These are phyloP conservation scores for Microctenopoma lineatum DNA, from an alignment of 2,797 vertebrate genomes.

Conservation along the genomic window DNA sequence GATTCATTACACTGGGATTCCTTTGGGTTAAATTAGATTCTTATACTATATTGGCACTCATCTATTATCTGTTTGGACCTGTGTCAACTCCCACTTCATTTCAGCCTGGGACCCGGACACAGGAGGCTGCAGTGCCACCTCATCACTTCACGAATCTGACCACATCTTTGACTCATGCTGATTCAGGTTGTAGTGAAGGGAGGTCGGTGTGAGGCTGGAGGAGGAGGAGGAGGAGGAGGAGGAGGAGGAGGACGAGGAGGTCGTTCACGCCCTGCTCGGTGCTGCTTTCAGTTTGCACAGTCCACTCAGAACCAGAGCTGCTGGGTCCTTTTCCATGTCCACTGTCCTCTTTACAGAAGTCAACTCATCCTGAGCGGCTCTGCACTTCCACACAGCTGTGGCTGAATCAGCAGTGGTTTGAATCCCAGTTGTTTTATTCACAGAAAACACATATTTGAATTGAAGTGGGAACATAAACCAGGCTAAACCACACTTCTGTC, in stretches of 20 bases:
- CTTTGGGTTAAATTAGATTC: neutral
- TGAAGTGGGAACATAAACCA: too few relatives aligned
- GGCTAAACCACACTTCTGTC: too few relatives aligned
- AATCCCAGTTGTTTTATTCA: neutral
- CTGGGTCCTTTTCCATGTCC: neutral
- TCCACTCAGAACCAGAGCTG: conserved; percentile 1
- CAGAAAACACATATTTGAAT: too few relatives aligned
- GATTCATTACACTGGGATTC: neutral
- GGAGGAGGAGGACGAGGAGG: conserved; percentile 13
- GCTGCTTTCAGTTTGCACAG: conserved; percentile 16
- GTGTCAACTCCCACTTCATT: neutral
- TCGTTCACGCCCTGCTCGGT: conserved; percentile 5
- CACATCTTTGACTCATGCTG: conserved; percentile 47
- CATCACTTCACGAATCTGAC: conserved; percentile 32
- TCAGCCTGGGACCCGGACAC: neutral
- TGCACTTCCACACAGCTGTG: conserved; percentile 16
- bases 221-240: neutral
- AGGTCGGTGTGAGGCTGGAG: conserved; percentile 14
- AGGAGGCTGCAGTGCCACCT: conserved; percentile 33
- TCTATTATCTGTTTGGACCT: neutral
- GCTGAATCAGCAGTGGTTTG: conserved; percentile 11
- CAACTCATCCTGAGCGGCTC: conserved; percentile 1
- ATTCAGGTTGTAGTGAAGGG: conserved; percentile 31
- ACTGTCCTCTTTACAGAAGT: neutral
- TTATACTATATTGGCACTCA: neutral